Percentiles rank a stretch among this genome's conserved stretches.
phyloP scores from a whole-genome alignment of 2,888 invertebrate species.

The Rugalucina vietnamica region DNA sequence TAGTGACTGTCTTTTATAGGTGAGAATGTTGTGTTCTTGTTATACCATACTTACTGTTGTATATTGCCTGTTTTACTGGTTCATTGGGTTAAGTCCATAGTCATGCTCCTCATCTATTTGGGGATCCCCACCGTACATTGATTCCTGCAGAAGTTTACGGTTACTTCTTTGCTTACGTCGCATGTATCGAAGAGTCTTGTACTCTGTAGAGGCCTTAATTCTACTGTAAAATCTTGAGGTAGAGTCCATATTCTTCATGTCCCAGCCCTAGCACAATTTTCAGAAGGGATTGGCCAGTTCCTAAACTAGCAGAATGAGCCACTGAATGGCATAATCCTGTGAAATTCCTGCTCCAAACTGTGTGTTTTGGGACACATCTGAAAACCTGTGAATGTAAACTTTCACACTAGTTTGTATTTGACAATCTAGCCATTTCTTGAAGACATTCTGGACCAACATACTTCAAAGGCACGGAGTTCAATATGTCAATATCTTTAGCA shows the following conservation, averaged over 20 bases:
- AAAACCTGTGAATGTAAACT: conserved; percentile 17
- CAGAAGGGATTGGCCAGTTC: not conserved
- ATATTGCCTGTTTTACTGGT: not conserved
- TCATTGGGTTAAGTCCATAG: not conserved
- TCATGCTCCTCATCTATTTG: not conserved
- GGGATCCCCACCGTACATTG: not conserved
- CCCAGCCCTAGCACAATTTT: not conserved
- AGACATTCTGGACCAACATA: not conserved
- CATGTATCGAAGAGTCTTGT: not conserved
- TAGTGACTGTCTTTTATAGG: not conserved
- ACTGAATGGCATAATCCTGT: conserved; percentile 16
- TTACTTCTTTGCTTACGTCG: not conserved
- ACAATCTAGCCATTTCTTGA: conserved; percentile 5
- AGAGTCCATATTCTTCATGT: not conserved
- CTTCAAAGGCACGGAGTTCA: not conserved
- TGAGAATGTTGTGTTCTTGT: not conserved
- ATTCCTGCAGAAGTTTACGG: not conserved
- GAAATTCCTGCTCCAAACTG: conserved; percentile 25
- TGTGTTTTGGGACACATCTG: conserved; percentile 16
- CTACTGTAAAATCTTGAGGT: not conserved
- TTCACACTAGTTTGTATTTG: conserved; percentile 16
- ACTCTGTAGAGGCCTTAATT: not conserved
- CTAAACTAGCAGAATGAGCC: conserved; percentile 3
- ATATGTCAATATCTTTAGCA: conserved; percentile 1
- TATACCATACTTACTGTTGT: not conserved